A percentile compares a stretch with the other conserved stretches of the same genome.
phyloP scores from a whole-genome alignment of 2,888 invertebrate species.

The Callosobruchus maculatus region DNA sequence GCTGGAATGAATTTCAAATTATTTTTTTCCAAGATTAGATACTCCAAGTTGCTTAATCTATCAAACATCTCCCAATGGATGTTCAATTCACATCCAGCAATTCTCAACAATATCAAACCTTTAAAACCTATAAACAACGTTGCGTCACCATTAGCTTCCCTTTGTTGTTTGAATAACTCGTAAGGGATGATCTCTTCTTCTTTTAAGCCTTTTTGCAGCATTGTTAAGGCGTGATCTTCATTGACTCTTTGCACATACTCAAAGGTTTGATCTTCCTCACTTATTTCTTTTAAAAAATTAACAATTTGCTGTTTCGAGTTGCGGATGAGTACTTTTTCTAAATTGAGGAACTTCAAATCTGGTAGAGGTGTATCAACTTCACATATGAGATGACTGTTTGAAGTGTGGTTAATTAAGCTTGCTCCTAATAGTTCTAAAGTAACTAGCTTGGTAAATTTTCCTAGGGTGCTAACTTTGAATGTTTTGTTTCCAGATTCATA shows the following conservation, averaged over 20 bases:
- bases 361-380: slow-evolving; percentile 51
- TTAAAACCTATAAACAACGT: slow-evolving; percentile 52
- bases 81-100: slow-evolving; percentile 58
- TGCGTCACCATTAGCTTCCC: slow-evolving; percentile 47
- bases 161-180: slow-evolving; percentile 57
- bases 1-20: slow-evolving; percentile 62
- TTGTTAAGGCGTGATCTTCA: slow-evolving; percentile 37
- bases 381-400: slow-evolving; percentile 44
- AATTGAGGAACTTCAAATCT: slow-evolving; percentile 52
- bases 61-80: slow-evolving; percentile 69
- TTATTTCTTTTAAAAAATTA: slow-evolving; percentile 47
- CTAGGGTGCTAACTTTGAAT: slow-evolving; percentile 49
- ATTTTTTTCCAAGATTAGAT: slow-evolving; percentile 63
- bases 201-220: slow-evolving; percentile 40
- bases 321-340: slow-evolving; percentile 49
- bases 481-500: slow-evolving; percentile 51
- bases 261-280: slow-evolving; percentile 41
- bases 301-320: slow-evolving; percentile 42
- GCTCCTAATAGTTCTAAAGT: slow-evolving; percentile 61
- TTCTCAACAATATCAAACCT: slow-evolving; percentile 57
- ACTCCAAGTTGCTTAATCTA: slow-evolving; percentile 57
- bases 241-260: slow-evolving; percentile 42
- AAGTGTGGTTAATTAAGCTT: slow-evolving; percentile 37
- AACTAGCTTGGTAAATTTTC: slow-evolving; percentile 52
- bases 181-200: slow-evolving; percentile 61